Conservation (phyloP, 1,140 invertebrate genomes). For the Scaptomyza montana region DNA sequence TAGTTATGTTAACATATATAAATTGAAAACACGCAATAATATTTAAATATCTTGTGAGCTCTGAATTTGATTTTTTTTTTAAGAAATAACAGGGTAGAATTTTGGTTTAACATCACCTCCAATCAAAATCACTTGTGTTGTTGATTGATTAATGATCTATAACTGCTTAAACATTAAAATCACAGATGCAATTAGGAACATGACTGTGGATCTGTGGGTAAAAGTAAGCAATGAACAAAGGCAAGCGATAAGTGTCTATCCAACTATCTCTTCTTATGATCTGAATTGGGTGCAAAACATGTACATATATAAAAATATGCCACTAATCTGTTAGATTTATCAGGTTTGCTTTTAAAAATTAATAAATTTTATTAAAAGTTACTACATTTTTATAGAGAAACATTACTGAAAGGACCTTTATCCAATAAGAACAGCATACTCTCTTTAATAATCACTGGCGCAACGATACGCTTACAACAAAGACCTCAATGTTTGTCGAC, state of each 20-base stretch:
- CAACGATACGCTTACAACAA: slow-evolving; percentile 46
- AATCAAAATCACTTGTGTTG: too few relatives aligned
- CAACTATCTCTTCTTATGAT: slow-evolving; percentile 49
- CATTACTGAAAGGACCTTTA: slow-evolving; percentile 52
- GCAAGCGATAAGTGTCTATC: slow-evolving; percentile 34
- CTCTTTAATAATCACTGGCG: slow-evolving; percentile 49
- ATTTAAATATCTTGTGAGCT: too few relatives aligned
- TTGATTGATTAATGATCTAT: not conserved
- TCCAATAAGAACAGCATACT: slow-evolving; percentile 50
- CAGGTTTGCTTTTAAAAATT: slow-evolving; percentile 27
- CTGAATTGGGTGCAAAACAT: slow-evolving; percentile 62
- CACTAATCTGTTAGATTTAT: slow-evolving; percentile 42
- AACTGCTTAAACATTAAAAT: slow-evolving; percentile 3
- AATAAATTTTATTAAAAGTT: not conserved
- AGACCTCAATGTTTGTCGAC: slow-evolving; percentile 46
- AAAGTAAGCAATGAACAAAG: slow-evolving; percentile 31
- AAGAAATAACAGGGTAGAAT: not conserved
- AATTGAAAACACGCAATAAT: too few relatives aligned
- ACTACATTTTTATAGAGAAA: slow-evolving; percentile 23
- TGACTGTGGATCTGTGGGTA: slow-evolving; percentile 48
- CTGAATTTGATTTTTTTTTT: too few relatives aligned
- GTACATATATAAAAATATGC: slow-evolving; percentile 47
- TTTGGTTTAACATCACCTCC: too few relatives aligned
- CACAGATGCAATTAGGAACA: slow-evolving; percentile 26
- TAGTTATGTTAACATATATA: too few relatives aligned